These are phyloP conservation scores for Drosophila busckii DNA, from an alignment of 1,140 invertebrate genomes.

Conservation along the genomic window DNA sequence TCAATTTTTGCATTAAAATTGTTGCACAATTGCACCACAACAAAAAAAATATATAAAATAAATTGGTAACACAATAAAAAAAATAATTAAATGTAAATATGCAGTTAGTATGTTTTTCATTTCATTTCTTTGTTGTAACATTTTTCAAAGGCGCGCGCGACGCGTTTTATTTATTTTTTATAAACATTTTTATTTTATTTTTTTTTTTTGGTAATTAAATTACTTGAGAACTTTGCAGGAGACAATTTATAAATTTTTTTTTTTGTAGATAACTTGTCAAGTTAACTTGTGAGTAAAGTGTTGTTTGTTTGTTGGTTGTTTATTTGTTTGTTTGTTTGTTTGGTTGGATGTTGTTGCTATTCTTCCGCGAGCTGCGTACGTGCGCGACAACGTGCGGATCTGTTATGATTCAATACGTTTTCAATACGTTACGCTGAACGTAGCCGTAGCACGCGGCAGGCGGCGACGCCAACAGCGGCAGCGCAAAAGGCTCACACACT, in stretches of 20 bases:
- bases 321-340: background rate
- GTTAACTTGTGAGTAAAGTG: constrained; percentile 13
- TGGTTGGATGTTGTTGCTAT: constrained; percentile 43
- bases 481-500: constrained; percentile 51
- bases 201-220: constrained; percentile 18
- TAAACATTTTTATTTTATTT: background rate
- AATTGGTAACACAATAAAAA: constrained; percentile 18
- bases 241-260: too few species aligned
- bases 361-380: constrained; percentile 74
- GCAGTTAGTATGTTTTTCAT: constrained; percentile 19
- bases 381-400: constrained; percentile 75
- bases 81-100: constrained; percentile 15
- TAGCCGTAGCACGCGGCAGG: constrained; percentile 54
- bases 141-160: constrained; percentile 23
- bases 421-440: constrained; percentile 65
- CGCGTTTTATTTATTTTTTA: constrained; percentile 20
- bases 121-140: constrained; percentile 9
- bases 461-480: constrained; percentile 53
- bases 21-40: too few species aligned
- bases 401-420: constrained; percentile 77
- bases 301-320: constrained; percentile 22
- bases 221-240: too few species aligned
- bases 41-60: too few species aligned
- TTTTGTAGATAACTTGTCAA: constrained; percentile 1
- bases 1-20: too few species aligned